Conservation (phyloP, 2,113 vertebrate species). For the Dolichotis patagonum region DNA sequence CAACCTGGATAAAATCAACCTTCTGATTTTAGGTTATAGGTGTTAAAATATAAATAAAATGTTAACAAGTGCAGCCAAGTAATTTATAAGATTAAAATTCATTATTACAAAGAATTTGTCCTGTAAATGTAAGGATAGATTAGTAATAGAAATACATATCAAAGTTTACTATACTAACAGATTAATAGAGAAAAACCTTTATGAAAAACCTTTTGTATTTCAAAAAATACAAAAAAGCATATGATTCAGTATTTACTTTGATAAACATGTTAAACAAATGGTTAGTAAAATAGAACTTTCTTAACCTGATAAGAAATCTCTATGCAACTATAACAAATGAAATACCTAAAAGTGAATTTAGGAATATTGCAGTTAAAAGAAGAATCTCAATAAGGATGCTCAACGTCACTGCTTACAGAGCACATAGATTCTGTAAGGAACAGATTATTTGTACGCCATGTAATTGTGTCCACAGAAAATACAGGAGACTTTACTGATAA, state of each 20-base stretch:
- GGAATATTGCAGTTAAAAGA: neutral
- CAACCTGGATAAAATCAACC: neutral
- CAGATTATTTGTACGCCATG: neutral
- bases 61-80: neutral
- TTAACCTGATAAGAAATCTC: neutral
- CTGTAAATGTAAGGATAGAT: neutral
- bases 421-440: neutral
- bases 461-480: neutral
- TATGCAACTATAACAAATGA: neutral
- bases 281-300: conserved; percentile 6
- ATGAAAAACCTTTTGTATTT: no score
- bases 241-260: neutral
- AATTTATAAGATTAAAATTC: neutral
- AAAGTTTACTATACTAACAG: conserved; percentile 50
- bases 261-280: neutral
- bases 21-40: conserved; percentile 19
- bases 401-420: neutral
- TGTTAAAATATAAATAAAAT: conserved; percentile 32
- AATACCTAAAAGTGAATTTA: neutral
- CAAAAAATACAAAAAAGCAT: neutral
- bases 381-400: neutral
- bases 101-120: neutral
- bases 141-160: conserved; percentile 3
- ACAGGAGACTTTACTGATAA: neutral
- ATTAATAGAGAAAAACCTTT: conserved; percentile 20